Conservation (phyloP, 1,140 invertebrate genomes). For the Eciton burchellii region DNA sequence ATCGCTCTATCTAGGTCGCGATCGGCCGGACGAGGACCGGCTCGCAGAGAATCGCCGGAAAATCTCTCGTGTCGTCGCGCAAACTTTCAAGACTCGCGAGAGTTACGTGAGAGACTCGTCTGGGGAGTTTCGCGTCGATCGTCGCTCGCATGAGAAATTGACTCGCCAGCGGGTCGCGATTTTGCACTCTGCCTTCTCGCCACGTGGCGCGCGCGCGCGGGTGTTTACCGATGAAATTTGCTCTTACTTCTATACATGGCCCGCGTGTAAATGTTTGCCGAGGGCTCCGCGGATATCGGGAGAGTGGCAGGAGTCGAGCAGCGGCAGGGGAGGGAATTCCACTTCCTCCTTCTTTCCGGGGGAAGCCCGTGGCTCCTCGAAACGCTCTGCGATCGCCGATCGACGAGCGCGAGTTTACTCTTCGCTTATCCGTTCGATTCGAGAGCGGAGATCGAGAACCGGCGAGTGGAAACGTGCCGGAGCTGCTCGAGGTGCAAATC, state of each 20-base stretch:
- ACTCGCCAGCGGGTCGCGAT: neutral
- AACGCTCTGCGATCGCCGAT: constrained; percentile 23
- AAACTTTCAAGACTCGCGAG: too few relatives aligned
- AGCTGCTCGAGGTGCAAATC: neutral
- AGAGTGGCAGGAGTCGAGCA: constrained; percentile 18
- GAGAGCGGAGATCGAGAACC: neutral
- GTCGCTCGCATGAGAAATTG: constrained; percentile 11
- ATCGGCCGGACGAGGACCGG: too few relatives aligned
- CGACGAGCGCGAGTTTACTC: constrained; percentile 22
- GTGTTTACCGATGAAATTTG: constrained; percentile 65
- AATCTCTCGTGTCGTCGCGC: too few relatives aligned
- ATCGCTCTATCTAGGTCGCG: too few relatives aligned
- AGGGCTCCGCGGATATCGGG: constrained; percentile 52
- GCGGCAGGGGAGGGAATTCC: neutral
- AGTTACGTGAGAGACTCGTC: too few relatives aligned
- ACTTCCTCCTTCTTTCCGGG: neutral
- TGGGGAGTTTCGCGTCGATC: neutral
- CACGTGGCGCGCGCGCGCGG: neutral
- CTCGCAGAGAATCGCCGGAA: too few relatives aligned
- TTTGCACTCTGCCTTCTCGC: constrained; percentile 19
- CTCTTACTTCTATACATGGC: constrained; percentile 56
- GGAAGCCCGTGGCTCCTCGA: constrained; percentile 1
- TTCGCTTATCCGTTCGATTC: constrained; percentile 18
- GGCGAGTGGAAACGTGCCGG: neutral
- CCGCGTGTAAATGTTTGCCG: constrained; percentile 61